A percentile compares a stretch with the other conserved stretches of the same genome.
phyloP scores from a whole-genome alignment of 2,797 vertebrate genomes.

The Coregonus suidteri region DNA sequence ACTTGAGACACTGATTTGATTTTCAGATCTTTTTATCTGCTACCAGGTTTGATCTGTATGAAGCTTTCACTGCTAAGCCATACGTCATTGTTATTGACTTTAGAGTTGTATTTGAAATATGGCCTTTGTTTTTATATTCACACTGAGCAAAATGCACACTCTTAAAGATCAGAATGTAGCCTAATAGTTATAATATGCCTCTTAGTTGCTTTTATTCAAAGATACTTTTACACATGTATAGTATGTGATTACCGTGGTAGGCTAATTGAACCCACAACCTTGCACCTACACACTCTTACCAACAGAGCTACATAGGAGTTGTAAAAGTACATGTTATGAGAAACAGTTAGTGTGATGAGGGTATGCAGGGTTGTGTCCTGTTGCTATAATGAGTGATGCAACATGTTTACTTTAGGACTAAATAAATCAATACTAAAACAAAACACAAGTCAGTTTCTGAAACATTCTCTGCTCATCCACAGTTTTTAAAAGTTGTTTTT shows the following conservation, averaged over 20 bases:
- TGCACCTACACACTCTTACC: no score
- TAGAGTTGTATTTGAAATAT: neutral
- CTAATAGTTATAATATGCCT: neutral
- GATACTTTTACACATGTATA: neutral
- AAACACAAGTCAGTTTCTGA: neutral
- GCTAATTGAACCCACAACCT: no score
- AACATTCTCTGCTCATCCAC: neutral
- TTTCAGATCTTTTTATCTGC: slow-evolving; percentile 40
- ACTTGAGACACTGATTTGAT: slow-evolving; percentile 10
- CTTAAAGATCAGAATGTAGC: neutral
- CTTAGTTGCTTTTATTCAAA: no score
- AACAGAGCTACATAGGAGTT: no score
- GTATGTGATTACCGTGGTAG: neutral
- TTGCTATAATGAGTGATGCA: neutral
- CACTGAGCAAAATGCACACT: neutral
- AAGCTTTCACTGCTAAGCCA: slow-evolving; percentile 30
- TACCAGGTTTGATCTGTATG: slow-evolving; percentile 34
- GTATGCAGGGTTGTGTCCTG: neutral
- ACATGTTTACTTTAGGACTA: neutral
- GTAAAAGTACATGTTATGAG: neutral
- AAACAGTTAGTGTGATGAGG: neutral
- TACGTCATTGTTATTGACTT: neutral
- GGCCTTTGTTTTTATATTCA: neutral
- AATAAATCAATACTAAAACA: slow-evolving; percentile 3
- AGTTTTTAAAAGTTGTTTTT: neutral